Evolutionary conservation across 1,140 invertebrate species (phyloP), one percentile per base, ranked within the genome.

Genomic region (Phthorimaea operculella): DNA sequence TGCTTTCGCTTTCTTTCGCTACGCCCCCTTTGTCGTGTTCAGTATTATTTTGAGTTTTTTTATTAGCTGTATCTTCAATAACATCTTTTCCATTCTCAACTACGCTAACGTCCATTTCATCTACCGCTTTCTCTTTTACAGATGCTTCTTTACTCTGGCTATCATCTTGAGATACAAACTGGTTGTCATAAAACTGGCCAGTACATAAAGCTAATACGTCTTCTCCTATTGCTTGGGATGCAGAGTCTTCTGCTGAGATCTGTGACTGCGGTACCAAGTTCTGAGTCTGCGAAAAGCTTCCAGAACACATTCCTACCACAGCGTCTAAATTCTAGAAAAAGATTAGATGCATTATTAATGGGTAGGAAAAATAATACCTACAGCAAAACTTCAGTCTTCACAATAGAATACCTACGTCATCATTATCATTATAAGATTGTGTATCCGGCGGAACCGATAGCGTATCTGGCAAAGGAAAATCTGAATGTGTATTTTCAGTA

Each of bases 101-200:
- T 42, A 28, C 21, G 21, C 6, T 6, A 28, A 28, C 21, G 21
- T 28, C 21, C 6, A 28, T 28, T 28, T 28, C 2, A 28, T 28
- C 21, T 28, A 6, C 6, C 6, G 21, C 6, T 28, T 28, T 28
- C 21, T 39, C 36, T 39, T 39, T 39, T 9, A n/a, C 4, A 39
- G 36, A 39, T 39, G 36, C 8, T 12, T 39, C 36, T 39, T 39
- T n/a, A 6, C 6, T 54, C 42, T 49, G 39, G 45, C 39, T 18
- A 16, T 68, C 61, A 33, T 17, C 49, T 70, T 71, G 78, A 16
- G 78, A 71, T 49, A 81, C 58, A 52, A 84, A 77, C 45, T 68
- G 63, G 49, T 82, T 84, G 14, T 84, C 79, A 57, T 79, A 84
- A 59, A 84, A 84, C 54, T 80, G 73, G 44, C 81, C 81, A 44